A percentile compares a stretch with the other conserved stretches of the same genome.
These are phyloP conservation scores for Macrocentrus cingulum DNA, from an alignment of 1,140 invertebrate genomes.

Conservation along the genomic window DNA sequence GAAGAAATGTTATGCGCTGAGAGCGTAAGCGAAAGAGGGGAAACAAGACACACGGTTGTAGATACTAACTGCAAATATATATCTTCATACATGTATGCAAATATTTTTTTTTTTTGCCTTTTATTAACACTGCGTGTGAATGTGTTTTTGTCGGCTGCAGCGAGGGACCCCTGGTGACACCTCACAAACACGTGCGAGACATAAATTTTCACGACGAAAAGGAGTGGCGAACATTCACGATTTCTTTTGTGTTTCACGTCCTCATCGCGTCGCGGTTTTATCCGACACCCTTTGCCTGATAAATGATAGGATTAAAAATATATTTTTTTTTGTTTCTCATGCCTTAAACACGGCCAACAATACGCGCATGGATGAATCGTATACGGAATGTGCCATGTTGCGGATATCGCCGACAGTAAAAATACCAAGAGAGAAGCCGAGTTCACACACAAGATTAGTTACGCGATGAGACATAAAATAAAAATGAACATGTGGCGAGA, in stretches of 20 bases:
- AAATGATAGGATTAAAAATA: too few species aligned
- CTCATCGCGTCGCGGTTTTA: too few species aligned
- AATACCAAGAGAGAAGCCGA: background rate
- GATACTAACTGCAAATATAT: too few species aligned
- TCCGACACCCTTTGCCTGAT: too few species aligned
- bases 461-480: constrained; percentile 20
- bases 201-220: constrained; percentile 33
- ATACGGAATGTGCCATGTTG: too few species aligned
- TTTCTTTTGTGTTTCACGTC: background rate
- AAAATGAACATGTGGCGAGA: constrained; percentile 39
- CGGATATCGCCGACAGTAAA: too few species aligned
- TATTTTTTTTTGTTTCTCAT: too few species aligned
- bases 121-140: background rate
- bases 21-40: too few species aligned
- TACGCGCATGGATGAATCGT: too few species aligned
- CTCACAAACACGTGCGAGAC: constrained; percentile 31
- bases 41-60: too few species aligned
- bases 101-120: background rate
- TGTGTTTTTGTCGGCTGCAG: background rate
- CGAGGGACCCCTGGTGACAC: constrained; percentile 36
- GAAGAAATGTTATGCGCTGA: too few species aligned
- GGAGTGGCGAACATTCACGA: constrained; percentile 2
- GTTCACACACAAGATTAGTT: constrained; percentile 2
- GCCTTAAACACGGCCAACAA: too few species aligned
- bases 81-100: background rate